phyloP scores from a whole-genome alignment of 2,888 invertebrate species.

The Agrochola macilenta region DNA sequence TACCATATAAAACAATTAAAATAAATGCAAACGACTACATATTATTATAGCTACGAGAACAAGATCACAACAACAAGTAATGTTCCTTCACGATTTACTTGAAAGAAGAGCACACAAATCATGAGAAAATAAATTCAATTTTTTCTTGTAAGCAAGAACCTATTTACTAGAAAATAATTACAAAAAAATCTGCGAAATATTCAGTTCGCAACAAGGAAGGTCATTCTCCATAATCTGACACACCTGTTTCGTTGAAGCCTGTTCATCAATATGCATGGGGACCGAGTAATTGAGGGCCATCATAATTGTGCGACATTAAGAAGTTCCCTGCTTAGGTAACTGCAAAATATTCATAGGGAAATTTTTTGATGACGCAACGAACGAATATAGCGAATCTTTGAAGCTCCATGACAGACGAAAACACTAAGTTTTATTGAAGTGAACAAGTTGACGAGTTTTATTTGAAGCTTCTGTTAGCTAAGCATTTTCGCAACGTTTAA shows the following conservation, averaged over 20 bases:
- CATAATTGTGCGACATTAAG: conserved; percentile 15
- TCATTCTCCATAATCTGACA: conserved; percentile 24
- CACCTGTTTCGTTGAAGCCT: conserved; percentile 26
- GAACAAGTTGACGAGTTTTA: conserved; percentile 18
- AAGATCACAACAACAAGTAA: no score
- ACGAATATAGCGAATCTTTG: conserved; percentile 16
- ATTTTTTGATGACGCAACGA: conserved; percentile 21
- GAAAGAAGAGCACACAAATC: neutral
- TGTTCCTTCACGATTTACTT: neutral
- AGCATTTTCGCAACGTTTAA: conserved; percentile 1
- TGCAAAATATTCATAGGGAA: conserved; percentile 39
- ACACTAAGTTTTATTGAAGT: conserved; percentile 22
- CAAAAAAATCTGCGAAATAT: neutral
- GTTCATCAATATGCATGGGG: conserved; percentile 49
- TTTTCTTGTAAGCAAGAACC: neutral
- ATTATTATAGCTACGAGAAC: no score
- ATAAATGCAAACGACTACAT: no score
- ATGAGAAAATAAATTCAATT: neutral
- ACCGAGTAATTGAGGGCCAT: conserved; percentile 2
- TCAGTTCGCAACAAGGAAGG: conserved; percentile 13
- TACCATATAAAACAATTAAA: no score
- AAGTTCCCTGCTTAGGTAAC: conserved; percentile 15
- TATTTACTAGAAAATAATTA: neutral
- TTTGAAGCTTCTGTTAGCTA: conserved; percentile 1
- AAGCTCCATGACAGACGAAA: conserved; percentile 13